Evolutionary conservation across 2,888 invertebrate species (phyloP), one percentile per base, ranked within the genome.

Genomic region (Trichogramma evanescens): DNA sequence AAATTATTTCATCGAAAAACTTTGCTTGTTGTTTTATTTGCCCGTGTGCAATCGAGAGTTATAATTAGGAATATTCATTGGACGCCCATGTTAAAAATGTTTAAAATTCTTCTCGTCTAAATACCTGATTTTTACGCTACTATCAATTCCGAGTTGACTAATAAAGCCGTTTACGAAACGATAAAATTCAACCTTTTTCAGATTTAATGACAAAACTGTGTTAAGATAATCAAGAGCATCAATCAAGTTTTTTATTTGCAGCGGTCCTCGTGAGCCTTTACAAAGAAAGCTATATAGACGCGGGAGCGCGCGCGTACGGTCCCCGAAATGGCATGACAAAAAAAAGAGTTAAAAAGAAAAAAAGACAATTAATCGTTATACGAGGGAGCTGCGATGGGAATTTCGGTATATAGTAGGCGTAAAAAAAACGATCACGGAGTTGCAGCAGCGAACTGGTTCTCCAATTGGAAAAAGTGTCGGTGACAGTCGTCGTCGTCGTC

Each of bases 131-230:
- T 9, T 13, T 57, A 48, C n/a, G 48, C 26, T 26, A 48, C 6
- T 10, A 48, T 48, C 49, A 9, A 49, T 7, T 9, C 6, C 9
- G 9, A 6, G 6, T n/a, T 43, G 55, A 56, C 46, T 26, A 62
- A 62, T 56, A 50, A 62, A 62, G 59, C 40, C 57, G 52, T 58
- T 61, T 49, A 39, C 50, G 54, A 40, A 10, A 26, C n/a, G 13
- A 59, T 55, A 52, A 54, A 49, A 59, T 7, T 53, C 5, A 13
- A 45, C 53, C 53, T 50, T 13, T 50, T 5, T 10, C 42, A 7
- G 10, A 51, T 59, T 59, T 64, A 64, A 64, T 64, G 63, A 61
- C 61, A 61, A 64, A 64, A 59, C 57, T 64, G 61, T 64, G 63
- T 64, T 58, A 56, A 64, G 52, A 45, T 55, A 64, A 61, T 61